Evolutionary conservation across 2,113 vertebrate genomes (phyloP).

Genomic region (Asarcornis scutulata): DNA sequence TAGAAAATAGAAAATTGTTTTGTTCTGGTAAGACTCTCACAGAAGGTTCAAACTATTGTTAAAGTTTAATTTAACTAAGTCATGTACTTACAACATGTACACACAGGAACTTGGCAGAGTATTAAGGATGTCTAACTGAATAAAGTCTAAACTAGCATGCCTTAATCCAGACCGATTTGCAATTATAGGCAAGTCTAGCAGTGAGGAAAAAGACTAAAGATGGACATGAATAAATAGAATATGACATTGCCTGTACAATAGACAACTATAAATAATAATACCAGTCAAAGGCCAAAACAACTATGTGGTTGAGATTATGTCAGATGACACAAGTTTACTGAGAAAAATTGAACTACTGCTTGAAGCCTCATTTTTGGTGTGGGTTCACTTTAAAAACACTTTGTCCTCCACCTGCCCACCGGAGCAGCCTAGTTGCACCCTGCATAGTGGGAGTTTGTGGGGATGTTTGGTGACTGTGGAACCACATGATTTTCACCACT

Average conservation of each 20-base stretch:
- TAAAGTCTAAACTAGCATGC: neutral
- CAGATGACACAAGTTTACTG: neutral
- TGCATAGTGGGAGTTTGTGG: rapidly evolving
- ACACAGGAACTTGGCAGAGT: neutral
- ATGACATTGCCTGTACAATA: neutral
- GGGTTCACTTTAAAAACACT: neutral
- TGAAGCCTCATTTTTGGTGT: neutral
- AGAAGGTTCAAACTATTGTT: neutral
- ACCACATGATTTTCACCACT: neutral
- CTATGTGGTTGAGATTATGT: neutral
- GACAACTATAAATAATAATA: neutral
- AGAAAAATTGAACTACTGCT: neutral
- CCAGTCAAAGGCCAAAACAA: neutral
- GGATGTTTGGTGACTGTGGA: neutral
- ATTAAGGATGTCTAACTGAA: neutral
- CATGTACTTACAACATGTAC: neutral
- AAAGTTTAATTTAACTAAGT: neutral
- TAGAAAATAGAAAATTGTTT: neutral
- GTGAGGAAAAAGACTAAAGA: neutral
- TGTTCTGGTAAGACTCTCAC: neutral
- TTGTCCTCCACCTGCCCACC: neutral
- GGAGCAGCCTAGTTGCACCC: neutral
- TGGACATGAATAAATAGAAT: neutral
- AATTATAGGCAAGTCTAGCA: neutral
- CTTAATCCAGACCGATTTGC: neutral